Percentiles rank a stretch among this genome's conserved stretches.
These are phyloP conservation scores for Hoplostethus mediterraneus DNA, from an alignment of 2,797 vertebrate genomes.

Conservation along the genomic window DNA sequence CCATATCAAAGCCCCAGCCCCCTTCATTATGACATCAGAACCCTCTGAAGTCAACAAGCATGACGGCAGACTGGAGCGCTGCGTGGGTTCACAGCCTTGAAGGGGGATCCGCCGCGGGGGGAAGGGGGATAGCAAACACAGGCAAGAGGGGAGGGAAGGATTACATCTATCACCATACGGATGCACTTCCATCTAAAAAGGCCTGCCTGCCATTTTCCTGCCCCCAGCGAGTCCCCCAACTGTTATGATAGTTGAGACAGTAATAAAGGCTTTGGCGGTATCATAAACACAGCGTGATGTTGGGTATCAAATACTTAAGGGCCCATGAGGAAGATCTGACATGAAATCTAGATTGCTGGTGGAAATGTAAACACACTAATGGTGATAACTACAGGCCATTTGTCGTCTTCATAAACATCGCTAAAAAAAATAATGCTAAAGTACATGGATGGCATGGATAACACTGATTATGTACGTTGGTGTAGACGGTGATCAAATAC, in stretches of 20 bases:
- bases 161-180: slow-evolving; percentile 79
- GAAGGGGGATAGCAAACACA: slow-evolving; percentile 58
- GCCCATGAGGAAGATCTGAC: slow-evolving; percentile 61
- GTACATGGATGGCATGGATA: slow-evolving; percentile 28
- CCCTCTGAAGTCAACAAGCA: slow-evolving; percentile 87
- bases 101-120: slow-evolving; percentile 72
- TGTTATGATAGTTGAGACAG: slow-evolving; percentile 71
- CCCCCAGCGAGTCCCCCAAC: slow-evolving; percentile 62
- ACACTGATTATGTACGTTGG: slow-evolving; percentile 5
- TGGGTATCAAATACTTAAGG: slow-evolving; percentile 72
- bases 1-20: slow-evolving; percentile 80
- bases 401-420: slow-evolving; percentile 66
- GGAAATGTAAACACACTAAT: slow-evolving; percentile 66
- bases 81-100: slow-evolving; percentile 79
- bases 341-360: slow-evolving; percentile 41
- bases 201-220: slow-evolving; percentile 60
- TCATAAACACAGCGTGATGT: slow-evolving; percentile 76
- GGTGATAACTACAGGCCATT: slow-evolving; percentile 73
- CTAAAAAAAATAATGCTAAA: slow-evolving; percentile 43
- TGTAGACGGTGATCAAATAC: neutral
- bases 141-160: slow-evolving; percentile 69
- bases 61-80: slow-evolving; percentile 80
- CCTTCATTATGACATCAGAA: slow-evolving; percentile 86
- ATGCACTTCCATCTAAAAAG: slow-evolving; percentile 72
- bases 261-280: slow-evolving; percentile 71